These are phyloP conservation scores for Metopia argyrocephala DNA, from an alignment of 2,888 invertebrate genomes.

Conservation along the genomic window DNA sequence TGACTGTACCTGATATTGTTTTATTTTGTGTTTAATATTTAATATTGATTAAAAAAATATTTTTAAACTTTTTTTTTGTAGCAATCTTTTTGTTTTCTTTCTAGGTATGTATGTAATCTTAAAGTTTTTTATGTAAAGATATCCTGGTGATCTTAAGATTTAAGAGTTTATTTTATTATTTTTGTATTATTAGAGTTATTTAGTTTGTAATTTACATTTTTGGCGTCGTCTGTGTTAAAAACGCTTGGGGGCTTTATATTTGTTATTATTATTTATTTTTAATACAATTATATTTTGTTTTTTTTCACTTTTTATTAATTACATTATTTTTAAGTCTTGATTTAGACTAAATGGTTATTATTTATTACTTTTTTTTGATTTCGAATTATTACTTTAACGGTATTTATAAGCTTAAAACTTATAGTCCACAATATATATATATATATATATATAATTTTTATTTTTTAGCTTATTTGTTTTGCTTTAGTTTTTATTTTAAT, in stretches of 20 bases:
- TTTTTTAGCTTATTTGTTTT: constrained; percentile 45
- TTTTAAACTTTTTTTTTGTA: too few relatives aligned
- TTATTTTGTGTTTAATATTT: too few relatives aligned
- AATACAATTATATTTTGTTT: constrained; percentile 42
- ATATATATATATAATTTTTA: constrained; percentile 77
- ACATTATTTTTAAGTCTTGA: constrained; percentile 56
- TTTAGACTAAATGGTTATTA: constrained; percentile 48
- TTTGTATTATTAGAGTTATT: too few relatives aligned
- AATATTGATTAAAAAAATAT: too few relatives aligned
- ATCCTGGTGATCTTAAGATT: too few relatives aligned
- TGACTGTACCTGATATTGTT: too few relatives aligned
- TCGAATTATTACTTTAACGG: constrained; percentile 40
- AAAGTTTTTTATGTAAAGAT: too few relatives aligned
- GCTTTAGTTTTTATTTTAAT: constrained; percentile 67
- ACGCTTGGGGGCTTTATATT: constrained; percentile 56
- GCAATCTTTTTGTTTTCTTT: too few relatives aligned
- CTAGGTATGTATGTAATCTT: too few relatives aligned
- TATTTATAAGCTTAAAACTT: constrained; percentile 63
- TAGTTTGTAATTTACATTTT: constrained; percentile 60
- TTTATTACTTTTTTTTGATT: constrained; percentile 54
- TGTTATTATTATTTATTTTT: constrained; percentile 39
- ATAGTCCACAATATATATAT: constrained; percentile 70
- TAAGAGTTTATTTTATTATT: too few relatives aligned
- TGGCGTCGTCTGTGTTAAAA: constrained; percentile 63
- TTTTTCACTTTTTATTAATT: constrained; percentile 34